These are phyloP conservation scores for Grammomys surdaster DNA, from an alignment of 2,113 vertebrate species.

Conservation along the genomic window DNA sequence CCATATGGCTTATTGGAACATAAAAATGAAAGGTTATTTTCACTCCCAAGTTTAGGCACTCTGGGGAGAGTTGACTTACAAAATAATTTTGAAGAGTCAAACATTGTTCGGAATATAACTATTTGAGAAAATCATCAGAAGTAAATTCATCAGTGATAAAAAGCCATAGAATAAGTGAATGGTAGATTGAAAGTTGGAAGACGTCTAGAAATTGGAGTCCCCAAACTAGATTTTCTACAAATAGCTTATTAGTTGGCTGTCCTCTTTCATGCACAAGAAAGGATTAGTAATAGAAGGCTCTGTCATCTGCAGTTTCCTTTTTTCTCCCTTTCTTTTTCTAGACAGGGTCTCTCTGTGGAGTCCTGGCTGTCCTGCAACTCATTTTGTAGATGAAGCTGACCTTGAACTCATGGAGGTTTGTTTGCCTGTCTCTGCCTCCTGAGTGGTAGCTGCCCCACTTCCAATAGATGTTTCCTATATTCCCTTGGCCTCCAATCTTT, in stretches of 20 bases:
- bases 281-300: not conserved
- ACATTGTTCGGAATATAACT: conserved; percentile 40
- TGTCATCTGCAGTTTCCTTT: not conserved
- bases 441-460: not conserved
- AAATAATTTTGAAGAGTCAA: conserved; percentile 60
- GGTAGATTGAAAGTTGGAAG: not conserved
- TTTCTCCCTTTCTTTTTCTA: not conserved
- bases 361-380: not conserved
- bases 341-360: not conserved
- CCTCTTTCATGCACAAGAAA: not conserved
- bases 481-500: not conserved
- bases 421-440: not conserved
- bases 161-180: not conserved
- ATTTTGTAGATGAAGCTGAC: not conserved
- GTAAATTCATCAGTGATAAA: conserved; percentile 1
- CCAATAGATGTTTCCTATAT: not conserved
- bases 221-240: not conserved
- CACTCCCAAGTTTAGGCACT: conserved; percentile 49
- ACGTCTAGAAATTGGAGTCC: not conserved
- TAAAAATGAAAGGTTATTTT: conserved; percentile 48
- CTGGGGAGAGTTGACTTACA: conserved; percentile 43
- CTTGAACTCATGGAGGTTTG: not conserved
- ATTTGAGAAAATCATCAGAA: conserved; percentile 34
- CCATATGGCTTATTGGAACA: conserved; percentile 66
- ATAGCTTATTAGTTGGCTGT: not conserved